Percentiles rank a stretch among this genome's conserved stretches.
These are phyloP conservation scores for Stigmatopora nigra DNA, from an alignment of 2,113 vertebrate genomes.

Conservation along the genomic window DNA sequence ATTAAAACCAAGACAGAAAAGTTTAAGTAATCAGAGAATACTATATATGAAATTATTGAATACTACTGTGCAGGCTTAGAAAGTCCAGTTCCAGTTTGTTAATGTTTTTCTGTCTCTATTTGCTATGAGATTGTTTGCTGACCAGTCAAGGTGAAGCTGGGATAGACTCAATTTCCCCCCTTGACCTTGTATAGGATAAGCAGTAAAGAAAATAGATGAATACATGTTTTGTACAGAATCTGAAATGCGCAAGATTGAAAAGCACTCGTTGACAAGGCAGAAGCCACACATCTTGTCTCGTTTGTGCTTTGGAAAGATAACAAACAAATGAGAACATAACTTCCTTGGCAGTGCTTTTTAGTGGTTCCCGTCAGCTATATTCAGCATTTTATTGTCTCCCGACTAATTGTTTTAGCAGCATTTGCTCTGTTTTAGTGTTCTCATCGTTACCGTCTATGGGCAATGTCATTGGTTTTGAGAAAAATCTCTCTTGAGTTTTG, in stretches of 20 bases:
- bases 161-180: background rate
- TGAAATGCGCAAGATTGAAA: background rate
- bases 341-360: background rate
- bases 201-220: background rate
- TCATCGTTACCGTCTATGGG: conserved; percentile 1
- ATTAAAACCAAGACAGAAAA: no score
- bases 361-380: conserved; percentile 5
- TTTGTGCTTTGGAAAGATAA: conserved; percentile 6
- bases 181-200: background rate
- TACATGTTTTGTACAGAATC: background rate
- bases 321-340: conserved; percentile 1
- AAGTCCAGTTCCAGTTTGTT: background rate
- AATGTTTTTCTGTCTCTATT: background rate
- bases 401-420: background rate
- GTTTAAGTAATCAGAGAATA: no score
- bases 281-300: conserved; percentile 4
- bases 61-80: background rate
- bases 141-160: background rate
- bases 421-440: conserved; percentile 6
- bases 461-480: background rate
- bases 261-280: background rate
- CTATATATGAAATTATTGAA: no score
- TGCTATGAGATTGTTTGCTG: background rate
- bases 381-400: conserved; percentile 2
- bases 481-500: background rate